Evolutionary conservation across 1,140 invertebrate genomes (phyloP).

Genomic region (Drosophila serrata): DNA sequence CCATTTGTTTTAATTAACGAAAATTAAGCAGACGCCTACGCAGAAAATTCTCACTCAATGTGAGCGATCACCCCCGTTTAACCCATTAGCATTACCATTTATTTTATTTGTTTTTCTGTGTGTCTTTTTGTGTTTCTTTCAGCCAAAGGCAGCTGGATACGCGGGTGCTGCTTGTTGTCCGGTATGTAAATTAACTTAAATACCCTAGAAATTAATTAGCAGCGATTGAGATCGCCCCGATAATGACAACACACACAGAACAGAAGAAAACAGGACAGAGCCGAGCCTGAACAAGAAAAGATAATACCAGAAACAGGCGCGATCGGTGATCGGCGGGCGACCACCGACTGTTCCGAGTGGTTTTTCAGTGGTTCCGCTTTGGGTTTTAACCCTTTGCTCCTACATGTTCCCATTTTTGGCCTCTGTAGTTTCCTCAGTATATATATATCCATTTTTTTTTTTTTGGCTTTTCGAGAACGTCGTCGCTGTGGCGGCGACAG

Average conservation of each 20-base stretch:
- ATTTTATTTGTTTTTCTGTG: not conserved
- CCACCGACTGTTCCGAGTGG: conserved; percentile 68
- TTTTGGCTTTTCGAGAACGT: conserved; percentile 19
- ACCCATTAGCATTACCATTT: conserved; percentile 10
- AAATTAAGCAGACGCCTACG: conserved; percentile 62
- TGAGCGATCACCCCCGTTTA: conserved; percentile 4
- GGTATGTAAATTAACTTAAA: conserved; percentile 83
- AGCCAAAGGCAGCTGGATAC: conserved; percentile 37
- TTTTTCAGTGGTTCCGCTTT: conserved; percentile 53
- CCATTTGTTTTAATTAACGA: conserved; percentile 82
- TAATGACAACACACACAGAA: conserved; percentile 62
- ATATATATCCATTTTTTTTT: not conserved
- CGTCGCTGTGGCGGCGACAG: conserved; percentile 72
- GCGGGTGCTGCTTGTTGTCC: conserved; percentile 74
- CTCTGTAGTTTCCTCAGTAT: not conserved
- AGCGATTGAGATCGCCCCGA: conserved; percentile 78
- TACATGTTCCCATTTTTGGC: not conserved
- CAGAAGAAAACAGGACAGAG: conserved; percentile 8
- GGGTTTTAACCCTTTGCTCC: conserved; percentile 55
- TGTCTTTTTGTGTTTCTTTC: no score
- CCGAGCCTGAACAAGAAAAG: conserved; percentile 4
- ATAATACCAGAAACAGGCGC: not conserved
- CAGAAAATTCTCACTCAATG: conserved; percentile 7
- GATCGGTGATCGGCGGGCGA: conserved; percentile 25
- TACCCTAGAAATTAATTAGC: conserved; percentile 83